phyloP scores from a whole-genome alignment of 2,888 invertebrate genomes.

The Nebria brevicollis region DNA sequence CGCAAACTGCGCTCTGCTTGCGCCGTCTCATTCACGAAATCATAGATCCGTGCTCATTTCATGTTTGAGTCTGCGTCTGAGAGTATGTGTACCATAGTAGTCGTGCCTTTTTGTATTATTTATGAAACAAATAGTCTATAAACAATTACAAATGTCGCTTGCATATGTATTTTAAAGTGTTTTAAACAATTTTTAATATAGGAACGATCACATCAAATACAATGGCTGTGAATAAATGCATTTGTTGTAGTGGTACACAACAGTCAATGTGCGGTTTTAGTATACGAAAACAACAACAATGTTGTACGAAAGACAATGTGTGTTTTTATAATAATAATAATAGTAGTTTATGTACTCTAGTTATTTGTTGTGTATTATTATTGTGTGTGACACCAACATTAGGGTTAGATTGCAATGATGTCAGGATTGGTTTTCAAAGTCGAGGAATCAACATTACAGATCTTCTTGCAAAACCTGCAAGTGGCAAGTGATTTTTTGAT shows the following conservation, averaged over 20 bases:
- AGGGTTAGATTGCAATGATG: conserved; percentile 62
- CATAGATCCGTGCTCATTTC: too few species aligned
- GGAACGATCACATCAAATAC: conserved; percentile 13
- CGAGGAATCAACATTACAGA: conserved; percentile 66
- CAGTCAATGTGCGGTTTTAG: conserved; percentile 3
- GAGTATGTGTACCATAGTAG: conserved; percentile 2
- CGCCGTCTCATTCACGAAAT: not conserved
- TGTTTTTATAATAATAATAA: conserved; percentile 24
- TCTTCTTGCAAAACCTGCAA: conserved; percentile 65
- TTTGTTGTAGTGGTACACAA: conserved; percentile 13
- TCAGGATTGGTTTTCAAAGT: conserved; percentile 65
- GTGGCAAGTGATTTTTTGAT: conserved; percentile 62
- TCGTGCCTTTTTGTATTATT: conserved; percentile 12
- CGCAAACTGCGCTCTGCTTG: not conserved
- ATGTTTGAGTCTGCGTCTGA: conserved; percentile 15
- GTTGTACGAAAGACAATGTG: conserved; percentile 49
- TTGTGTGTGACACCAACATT: conserved; percentile 44
- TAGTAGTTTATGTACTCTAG: conserved; percentile 55
- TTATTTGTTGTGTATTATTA: conserved; percentile 52
- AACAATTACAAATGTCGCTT: conserved; percentile 14
- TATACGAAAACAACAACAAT: conserved; percentile 27
- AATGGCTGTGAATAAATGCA: conserved; percentile 33
- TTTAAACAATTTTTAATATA: conserved; percentile 5
- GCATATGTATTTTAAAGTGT: conserved; percentile 9
- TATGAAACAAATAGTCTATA: not conserved